Conservation (phyloP, 2,888 invertebrate genomes). For the Diadromus collaris region DNA sequence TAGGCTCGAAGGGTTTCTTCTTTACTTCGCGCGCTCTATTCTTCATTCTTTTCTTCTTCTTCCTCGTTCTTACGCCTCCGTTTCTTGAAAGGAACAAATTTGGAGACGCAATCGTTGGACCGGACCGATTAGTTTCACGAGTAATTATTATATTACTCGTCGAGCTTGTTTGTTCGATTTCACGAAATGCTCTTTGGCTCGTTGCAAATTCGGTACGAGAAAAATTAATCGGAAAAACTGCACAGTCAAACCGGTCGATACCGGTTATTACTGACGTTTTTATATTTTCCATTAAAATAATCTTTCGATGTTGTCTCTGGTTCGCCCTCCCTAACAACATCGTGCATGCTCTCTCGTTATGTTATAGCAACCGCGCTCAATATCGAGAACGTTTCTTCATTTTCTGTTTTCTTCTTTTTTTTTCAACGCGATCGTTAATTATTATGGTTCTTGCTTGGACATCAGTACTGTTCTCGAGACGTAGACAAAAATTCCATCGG, state of each 20-base stretch:
- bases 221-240: conserved; percentile 39
- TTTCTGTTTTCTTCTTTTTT: neutral
- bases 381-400: conserved; percentile 35
- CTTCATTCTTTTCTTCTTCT: conserved; percentile 12
- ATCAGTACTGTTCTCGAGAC: conserved; percentile 53
- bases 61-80: neutral
- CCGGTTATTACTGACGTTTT: conserved; percentile 21
- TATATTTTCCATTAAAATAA: conserved; percentile 36
- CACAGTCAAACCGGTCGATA: conserved; percentile 10
- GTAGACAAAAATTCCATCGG: conserved; percentile 55
- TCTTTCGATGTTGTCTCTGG: conserved; percentile 34
- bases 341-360: conserved; percentile 1
- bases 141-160: conserved; percentile 6
- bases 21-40: neutral
- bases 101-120: neutral
- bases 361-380: conserved; percentile 32
- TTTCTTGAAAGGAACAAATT: conserved; percentile 7
- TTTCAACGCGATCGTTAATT: conserved; percentile 9
- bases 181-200: neutral
- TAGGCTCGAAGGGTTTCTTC: conserved; percentile 36
- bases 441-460: conserved; percentile 19
- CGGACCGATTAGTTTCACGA: neutral
- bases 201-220: conserved; percentile 35
- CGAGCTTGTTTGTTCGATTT: neutral
- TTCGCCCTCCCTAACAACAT: neutral